These are phyloP conservation scores for Bombus balteatus DNA, from an alignment of 1,140 invertebrate species.

Conservation along the genomic window DNA sequence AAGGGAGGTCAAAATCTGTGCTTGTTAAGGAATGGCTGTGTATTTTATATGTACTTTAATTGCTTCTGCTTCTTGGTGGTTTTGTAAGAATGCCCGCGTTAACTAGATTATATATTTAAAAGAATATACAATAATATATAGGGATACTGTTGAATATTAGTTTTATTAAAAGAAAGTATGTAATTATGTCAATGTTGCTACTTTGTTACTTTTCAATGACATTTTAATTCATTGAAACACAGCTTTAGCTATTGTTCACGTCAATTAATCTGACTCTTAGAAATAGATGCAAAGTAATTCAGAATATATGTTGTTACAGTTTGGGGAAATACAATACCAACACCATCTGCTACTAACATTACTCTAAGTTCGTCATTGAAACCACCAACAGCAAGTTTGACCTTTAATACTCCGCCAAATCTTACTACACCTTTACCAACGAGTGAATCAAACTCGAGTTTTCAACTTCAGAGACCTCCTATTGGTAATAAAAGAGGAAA, in stretches of 20 bases:
- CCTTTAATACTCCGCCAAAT: conserved; percentile 79
- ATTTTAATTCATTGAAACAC: neutral
- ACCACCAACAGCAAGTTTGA: conserved; percentile 82
- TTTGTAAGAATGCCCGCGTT: conserved; percentile 27
- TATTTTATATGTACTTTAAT: conserved; percentile 37
- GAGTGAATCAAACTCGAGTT: conserved; percentile 79
- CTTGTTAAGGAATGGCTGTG: conserved; percentile 31
- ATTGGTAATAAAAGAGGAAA: conserved; percentile 88
- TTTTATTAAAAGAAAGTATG: neutral
- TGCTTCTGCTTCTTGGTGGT: conserved; percentile 48
- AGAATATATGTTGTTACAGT: conserved; percentile 73
- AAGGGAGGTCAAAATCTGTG: conserved; percentile 4
- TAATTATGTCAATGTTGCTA: neutral
- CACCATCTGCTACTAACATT: conserved; percentile 78
- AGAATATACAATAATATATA: neutral
- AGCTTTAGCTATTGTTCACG: conserved; percentile 41
- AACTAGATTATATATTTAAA: conserved; percentile 4
- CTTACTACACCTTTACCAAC: conserved; percentile 77
- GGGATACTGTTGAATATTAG: neutral
- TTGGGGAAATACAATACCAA: conserved; percentile 76
- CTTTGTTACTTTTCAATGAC: neutral
- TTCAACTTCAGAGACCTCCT: conserved; percentile 89
- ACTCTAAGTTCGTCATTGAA: conserved; percentile 82
- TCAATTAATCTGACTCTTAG: neutral
- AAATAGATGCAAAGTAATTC: conserved; percentile 48